These are phyloP conservation scores for Oryzias celebensis DNA, from an alignment of 2,113 vertebrate species.

Conservation along the genomic window DNA sequence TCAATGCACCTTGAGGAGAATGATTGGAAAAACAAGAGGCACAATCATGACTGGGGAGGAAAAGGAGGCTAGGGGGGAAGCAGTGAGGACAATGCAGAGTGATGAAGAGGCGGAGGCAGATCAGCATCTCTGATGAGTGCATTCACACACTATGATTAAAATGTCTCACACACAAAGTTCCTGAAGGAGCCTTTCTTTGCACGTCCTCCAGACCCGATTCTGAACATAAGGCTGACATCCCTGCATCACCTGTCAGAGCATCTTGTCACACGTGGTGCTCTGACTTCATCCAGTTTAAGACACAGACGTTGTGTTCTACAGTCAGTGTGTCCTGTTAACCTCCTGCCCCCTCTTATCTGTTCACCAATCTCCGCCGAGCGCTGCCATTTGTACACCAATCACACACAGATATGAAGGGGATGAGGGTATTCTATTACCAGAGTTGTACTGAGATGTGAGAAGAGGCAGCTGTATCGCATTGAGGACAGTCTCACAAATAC, in stretches of 20 bases:
- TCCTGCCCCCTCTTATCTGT: conserved; percentile 40
- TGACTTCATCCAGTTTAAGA: too few species aligned
- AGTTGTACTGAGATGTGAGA: conserved; percentile 56
- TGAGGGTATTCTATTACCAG: conserved; percentile 56
- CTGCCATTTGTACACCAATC: conserved; percentile 49
- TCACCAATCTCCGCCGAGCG: conserved; percentile 41
- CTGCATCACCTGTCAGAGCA: too few species aligned
- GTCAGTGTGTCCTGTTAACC: conserved; percentile 41
- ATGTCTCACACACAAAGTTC: too few species aligned
- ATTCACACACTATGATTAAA: conserved; percentile 1
- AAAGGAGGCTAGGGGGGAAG: conserved; percentile 1
- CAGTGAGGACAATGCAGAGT: conserved; percentile 22
- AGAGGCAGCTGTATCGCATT: conserved; percentile 63
- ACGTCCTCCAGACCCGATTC: too few species aligned
- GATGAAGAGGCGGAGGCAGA: conserved; percentile 22
- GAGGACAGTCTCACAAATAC: conserved; percentile 33
- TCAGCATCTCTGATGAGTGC: conserved; percentile 28
- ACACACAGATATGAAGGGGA: conserved; percentile 27
- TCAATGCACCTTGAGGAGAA: conserved; percentile 61
- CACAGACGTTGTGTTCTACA: conserved; percentile 12
- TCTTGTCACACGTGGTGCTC: too few species aligned
- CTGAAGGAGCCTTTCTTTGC: too few species aligned
- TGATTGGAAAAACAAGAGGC: conserved; percentile 55
- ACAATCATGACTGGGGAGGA: conserved; percentile 32
- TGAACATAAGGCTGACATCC: too few species aligned